A percentile compares a stretch with the other conserved stretches of the same genome.
Evolutionary conservation across 2,113 vertebrate genomes (phyloP).

Genomic region (Tupaia tana): DNA sequence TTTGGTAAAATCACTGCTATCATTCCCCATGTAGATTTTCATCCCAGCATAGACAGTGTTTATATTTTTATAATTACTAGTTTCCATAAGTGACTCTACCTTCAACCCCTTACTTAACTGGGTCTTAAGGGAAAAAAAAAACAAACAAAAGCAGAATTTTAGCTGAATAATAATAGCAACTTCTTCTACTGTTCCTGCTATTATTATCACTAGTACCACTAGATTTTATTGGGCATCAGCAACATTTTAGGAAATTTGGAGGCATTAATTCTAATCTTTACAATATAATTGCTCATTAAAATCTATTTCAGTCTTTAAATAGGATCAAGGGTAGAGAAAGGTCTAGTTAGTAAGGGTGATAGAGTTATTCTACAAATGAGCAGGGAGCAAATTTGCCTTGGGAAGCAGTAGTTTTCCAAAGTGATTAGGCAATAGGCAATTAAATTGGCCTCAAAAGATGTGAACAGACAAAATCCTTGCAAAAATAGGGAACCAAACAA

Average conservation of each 20-base stretch:
- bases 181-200: neutral
- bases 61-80: neutral
- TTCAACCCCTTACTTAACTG: neutral
- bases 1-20: neutral
- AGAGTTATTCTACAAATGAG: neutral
- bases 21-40: neutral
- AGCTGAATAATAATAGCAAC: neutral
- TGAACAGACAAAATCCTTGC: neutral
- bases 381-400: neutral
- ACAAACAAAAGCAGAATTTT: neutral
- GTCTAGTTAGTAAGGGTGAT: neutral
- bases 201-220: neutral
- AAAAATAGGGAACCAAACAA: neutral
- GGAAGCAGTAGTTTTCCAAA: constrained; percentile 4
- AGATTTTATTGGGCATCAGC: neutral
- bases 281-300: neutral
- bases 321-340: neutral
- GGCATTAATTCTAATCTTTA: neutral
- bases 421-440: neutral
- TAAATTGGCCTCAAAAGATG: neutral
- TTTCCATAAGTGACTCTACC: neutral
- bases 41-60: neutral
- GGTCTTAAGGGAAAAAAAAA: neutral
- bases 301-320: neutral
- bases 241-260: neutral